Conservation (phyloP, 2,797 vertebrate genomes). For the Liasis olivaceus region DNA sequence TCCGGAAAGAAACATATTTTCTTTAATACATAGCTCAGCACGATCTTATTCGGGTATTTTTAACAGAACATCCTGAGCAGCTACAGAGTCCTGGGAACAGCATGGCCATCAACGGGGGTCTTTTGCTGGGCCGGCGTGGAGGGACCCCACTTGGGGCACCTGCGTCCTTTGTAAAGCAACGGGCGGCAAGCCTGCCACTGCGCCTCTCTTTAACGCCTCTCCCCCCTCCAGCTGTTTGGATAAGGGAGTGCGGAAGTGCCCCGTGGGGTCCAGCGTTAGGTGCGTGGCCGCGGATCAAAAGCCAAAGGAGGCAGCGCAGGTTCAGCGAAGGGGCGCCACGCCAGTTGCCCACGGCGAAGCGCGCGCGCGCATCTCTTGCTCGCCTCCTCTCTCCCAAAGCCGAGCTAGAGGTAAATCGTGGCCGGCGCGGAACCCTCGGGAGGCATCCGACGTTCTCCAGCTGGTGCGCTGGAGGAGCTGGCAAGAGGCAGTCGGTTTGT, state of each 20-base stretch:
- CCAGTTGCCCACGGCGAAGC: neutral
- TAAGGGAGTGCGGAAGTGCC: neutral
- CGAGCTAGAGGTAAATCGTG: neutral
- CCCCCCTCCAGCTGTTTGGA: neutral
- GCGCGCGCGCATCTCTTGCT: neutral
- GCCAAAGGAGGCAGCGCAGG: neutral
- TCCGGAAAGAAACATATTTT: neutral
- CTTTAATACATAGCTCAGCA: neutral
- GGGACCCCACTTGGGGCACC: neutral
- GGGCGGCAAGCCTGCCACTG: neutral
- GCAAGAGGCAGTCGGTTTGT: fast-evolving
- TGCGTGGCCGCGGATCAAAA: neutral
- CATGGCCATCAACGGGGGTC: neutral
- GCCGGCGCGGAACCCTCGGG: neutral
- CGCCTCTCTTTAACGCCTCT: neutral
- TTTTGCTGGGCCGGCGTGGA: neutral
- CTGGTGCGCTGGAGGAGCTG: neutral
- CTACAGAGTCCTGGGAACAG: too few relatives aligned
- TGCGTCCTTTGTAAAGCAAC: neutral
- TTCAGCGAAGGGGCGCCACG: neutral
- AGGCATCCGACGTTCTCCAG: too few relatives aligned
- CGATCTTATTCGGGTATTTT: neutral
- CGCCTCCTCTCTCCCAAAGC: neutral
- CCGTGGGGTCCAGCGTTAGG: neutral
- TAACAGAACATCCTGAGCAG: neutral